Evolutionary conservation across 2,888 invertebrate species (phyloP).

Genomic region (Drosophila greeni): DNA sequence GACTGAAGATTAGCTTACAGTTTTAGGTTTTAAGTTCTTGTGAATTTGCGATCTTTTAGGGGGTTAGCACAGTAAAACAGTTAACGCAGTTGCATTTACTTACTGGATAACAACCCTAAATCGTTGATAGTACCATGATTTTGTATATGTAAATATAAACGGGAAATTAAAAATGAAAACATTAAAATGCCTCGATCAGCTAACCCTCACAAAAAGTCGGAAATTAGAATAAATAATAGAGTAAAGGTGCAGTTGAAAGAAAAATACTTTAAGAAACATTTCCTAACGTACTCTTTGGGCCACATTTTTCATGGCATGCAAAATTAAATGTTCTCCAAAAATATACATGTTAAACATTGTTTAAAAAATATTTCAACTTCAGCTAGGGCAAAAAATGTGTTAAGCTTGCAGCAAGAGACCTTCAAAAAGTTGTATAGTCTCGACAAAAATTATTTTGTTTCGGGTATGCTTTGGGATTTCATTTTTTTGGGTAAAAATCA

Average conservation of each 20-base stretch:
- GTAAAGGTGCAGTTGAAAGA: conserved; percentile 64
- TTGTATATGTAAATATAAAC: conserved; percentile 58
- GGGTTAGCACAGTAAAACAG: conserved; percentile 60
- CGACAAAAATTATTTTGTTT: conserved; percentile 55
- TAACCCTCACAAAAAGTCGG: conserved; percentile 19
- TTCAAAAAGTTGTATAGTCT: conserved; percentile 71
- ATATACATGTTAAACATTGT: conserved; percentile 20
- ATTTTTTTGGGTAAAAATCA: conserved; percentile 29
- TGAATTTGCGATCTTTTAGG: conserved; percentile 23
- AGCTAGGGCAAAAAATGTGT: conserved; percentile 23
- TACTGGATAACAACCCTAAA: conserved; percentile 75
- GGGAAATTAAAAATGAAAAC: conserved; percentile 58
- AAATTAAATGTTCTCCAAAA: conserved; percentile 34
- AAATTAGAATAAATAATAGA: conserved; percentile 39
- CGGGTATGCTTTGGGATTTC: neutral
- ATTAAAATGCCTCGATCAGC: conserved; percentile 48
- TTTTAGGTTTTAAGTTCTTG: conserved; percentile 8
- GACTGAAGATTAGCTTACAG: conserved; percentile 58
- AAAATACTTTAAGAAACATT: conserved; percentile 45
- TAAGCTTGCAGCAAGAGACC: conserved; percentile 56
- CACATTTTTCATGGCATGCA: conserved; percentile 37
- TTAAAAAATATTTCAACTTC: conserved; percentile 17
- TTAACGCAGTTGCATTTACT: conserved; percentile 57
- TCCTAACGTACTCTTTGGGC: conserved; percentile 29
- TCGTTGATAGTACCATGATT: conserved; percentile 41